Evolutionary conservation across 2,113 vertebrate genomes (phyloP).

Genomic region (Nannospalax galili): DNA sequence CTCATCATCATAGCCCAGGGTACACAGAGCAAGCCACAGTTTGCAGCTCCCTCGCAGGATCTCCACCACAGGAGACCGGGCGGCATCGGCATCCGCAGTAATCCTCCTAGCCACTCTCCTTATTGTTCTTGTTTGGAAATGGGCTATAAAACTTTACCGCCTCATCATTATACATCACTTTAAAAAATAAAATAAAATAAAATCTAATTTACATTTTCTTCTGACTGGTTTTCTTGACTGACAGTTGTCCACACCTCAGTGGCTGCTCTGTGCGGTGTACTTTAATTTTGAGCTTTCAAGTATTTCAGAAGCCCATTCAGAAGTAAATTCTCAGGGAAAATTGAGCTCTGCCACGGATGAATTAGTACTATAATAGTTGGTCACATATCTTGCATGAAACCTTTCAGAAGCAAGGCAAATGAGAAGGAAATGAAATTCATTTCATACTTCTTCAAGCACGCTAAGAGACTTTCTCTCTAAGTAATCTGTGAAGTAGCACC

Average conservation of each 20-base stretch:
- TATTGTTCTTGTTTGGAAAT: slow-evolving; percentile 84
- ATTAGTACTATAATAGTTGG: slow-evolving; percentile 98
- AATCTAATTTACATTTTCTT: slow-evolving; percentile 90
- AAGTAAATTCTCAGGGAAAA: slow-evolving; percentile 97
- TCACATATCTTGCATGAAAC: slow-evolving; percentile 98
- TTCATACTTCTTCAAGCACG: slow-evolving; percentile 99
- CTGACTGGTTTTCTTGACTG: slow-evolving; percentile 88
- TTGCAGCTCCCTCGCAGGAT: slow-evolving; percentile 7
- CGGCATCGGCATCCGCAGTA: slow-evolving; percentile 77
- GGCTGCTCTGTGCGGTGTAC: slow-evolving; percentile 89
- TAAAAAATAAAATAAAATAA: slow-evolving; percentile 85
- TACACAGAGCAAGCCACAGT: slow-evolving; percentile 52
- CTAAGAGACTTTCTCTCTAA: slow-evolving; percentile 93
- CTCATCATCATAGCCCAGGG: slow-evolving; percentile 24
- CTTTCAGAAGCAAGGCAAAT: slow-evolving; percentile 96
- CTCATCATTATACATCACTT: slow-evolving; percentile 79
- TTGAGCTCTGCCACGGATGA: slow-evolving; percentile 99
- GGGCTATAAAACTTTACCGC: slow-evolving; percentile 85
- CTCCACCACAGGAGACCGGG: neutral
- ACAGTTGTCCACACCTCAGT: slow-evolving; percentile 89
- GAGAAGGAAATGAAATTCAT: slow-evolving; percentile 98
- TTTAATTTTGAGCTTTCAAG: slow-evolving; percentile 92
- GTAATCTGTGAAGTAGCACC: slow-evolving; percentile 92
- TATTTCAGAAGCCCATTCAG: slow-evolving; percentile 91
- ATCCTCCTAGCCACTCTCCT: slow-evolving; percentile 77